Evolutionary conservation across 2,113 vertebrate genomes (phyloP), one percentile per base, ranked within the genome.

Genomic region (Catharus bicknelli): DNA sequence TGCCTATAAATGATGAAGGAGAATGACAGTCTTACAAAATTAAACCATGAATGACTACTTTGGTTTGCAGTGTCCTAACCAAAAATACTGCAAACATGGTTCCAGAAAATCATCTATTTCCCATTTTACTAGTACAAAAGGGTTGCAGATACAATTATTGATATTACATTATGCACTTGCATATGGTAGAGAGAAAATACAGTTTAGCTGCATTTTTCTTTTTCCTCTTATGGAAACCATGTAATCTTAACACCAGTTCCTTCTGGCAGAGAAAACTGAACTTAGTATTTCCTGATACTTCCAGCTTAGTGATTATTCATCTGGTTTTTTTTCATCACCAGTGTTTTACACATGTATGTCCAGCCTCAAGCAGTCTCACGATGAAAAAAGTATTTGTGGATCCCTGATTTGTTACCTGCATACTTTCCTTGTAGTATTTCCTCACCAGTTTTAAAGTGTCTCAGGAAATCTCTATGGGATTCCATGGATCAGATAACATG

Each of bases 371-470:
- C 47, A 93, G 76, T 36, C 90, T 78, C 81, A 86, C 0, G 0
- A 91, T 38, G 72, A 68, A 92, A 91, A n/a, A 92, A 94, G 40
- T 61, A 83, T 73, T 85, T 90, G 77, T 63, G 88, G 64, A 93
- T 67, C 64, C 47, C 72, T 92, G 73, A 88, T 95, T 90, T 96
- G 91, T 86, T 96, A 95, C 86, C 87, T 95, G 81, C 68, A 51
- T 68, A 18, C 43, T 76, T 83, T 81, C 43, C 92, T 89, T 76
- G 74, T 11, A 89, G 42, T 7, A 0, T 91, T 96, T 91, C 73
- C 78, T 90, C 72, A 63, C 47, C 59, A 62, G 45, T 93, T 96
- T 90, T 83, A 57, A 90, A 86, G 63, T 76, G 84, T 75, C 85
- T 95, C 83, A 75, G 72, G 77, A 95, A 93, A 93, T 89, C 88